Percentiles rank a stretch among this genome's conserved stretches.
phyloP scores from a whole-genome alignment of 1,140 invertebrate genomes.

The Bicyclus anynana region DNA sequence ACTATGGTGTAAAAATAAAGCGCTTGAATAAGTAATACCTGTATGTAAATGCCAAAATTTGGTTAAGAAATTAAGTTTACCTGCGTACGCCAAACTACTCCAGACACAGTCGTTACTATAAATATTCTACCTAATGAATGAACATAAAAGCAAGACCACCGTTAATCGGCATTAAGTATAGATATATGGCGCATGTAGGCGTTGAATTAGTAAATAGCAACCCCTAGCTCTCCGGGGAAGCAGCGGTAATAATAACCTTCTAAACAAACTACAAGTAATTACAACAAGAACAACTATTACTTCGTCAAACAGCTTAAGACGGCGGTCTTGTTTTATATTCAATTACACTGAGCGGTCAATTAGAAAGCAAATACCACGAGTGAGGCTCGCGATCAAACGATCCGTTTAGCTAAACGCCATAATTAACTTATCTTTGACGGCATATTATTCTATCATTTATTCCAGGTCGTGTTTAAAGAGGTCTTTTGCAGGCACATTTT shows the following conservation, averaged over 20 bases:
- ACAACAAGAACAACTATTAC: constrained; percentile 64
- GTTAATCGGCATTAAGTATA: constrained; percentile 4
- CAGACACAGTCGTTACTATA: background rate
- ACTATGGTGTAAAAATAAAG: no score
- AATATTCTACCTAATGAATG: constrained; percentile 1
- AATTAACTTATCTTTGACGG: constrained; percentile 22
- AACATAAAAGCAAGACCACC: constrained; percentile 5
- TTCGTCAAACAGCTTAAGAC: constrained; percentile 60
- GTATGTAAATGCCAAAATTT: background rate
- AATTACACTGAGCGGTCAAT: constrained; percentile 49
- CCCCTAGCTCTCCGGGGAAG: constrained; percentile 47
- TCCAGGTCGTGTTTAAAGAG: constrained; percentile 6
- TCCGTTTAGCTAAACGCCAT: constrained; percentile 19
- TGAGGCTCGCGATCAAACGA: constrained; percentile 18
- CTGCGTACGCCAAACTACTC: background rate
- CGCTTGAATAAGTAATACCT: no score
- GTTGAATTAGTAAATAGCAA: constrained; percentile 63
- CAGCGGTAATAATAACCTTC: constrained; percentile 64
- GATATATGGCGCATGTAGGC: constrained; percentile 2
- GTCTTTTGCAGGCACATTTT: background rate
- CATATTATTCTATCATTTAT: constrained; percentile 22
- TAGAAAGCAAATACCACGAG: constrained; percentile 32
- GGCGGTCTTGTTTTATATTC: constrained; percentile 50
- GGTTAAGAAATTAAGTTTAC: background rate
- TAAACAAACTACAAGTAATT: constrained; percentile 70